These are phyloP conservation scores for Strigamia crassipes DNA, from an alignment of 2,888 invertebrate genomes.

Conservation along the genomic window DNA sequence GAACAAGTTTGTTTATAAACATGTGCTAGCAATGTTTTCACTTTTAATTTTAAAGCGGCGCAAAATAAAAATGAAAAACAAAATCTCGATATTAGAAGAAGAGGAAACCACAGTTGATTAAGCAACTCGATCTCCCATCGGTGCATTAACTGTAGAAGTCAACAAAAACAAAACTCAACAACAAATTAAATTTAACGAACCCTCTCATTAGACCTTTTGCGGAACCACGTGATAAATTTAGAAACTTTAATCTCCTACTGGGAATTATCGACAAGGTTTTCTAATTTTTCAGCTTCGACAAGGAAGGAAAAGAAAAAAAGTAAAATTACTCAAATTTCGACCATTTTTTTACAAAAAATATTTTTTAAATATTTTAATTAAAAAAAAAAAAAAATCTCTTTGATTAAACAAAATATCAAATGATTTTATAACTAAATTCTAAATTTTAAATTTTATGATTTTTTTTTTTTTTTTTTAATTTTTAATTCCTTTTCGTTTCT, in stretches of 20 bases:
- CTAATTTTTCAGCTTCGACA: conserved; percentile 23
- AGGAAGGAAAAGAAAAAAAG: not conserved
- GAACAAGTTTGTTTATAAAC: not conserved
- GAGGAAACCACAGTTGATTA: conserved; percentile 22
- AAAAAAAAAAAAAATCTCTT: not conserved
- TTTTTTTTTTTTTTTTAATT: too few species aligned
- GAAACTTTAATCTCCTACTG: conserved; percentile 40
- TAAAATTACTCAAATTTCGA: not conserved
- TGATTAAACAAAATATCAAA: not conserved
- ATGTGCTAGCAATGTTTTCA: not conserved
- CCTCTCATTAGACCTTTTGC: conserved; percentile 19
- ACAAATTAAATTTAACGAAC: conserved; percentile 40
- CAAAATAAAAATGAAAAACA: not conserved
- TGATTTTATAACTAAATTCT: not conserved
- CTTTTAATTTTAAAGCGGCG: not conserved
- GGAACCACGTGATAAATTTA: conserved; percentile 33
- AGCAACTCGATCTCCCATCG: conserved; percentile 31
- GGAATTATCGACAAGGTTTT: conserved; percentile 29
- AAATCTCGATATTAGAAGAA: not conserved
- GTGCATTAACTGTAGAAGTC: conserved; percentile 24
- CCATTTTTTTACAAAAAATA: not conserved
- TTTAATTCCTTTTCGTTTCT: too few species aligned
- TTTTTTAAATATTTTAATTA: not conserved
- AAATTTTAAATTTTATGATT: too few species aligned
- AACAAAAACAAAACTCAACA: conserved; percentile 42